Base-by-base conservation (phyloP, 2,113 vertebrate species). In the Melospiza melodia region DNA sequence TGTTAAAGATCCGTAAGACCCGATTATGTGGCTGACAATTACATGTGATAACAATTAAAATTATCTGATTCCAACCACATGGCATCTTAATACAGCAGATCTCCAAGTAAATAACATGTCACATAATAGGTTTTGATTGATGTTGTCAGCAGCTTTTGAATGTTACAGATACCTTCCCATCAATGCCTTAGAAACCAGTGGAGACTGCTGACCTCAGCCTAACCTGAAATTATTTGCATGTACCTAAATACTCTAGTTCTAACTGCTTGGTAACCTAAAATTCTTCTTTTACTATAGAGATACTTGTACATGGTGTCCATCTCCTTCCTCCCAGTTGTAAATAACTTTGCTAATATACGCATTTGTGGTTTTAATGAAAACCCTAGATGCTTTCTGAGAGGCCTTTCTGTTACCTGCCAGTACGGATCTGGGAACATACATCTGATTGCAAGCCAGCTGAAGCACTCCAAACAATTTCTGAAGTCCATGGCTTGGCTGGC, bases 41-140 rank as follows among this genome's bases (percentile, higher is more conserved):
- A 87, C 96, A 93, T 96, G 83, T 92, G 95, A 97, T 95, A 96
- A 95, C 94, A 97, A 97, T 95, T 96, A 97, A 95, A 95, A 97
- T 96, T 21, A 90, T 93, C 93, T 89, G 90, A 97, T 97, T 94
- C 93, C 91, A 97, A 90, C 92, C 95, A 95, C 92, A 96, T 84
- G 96, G 95, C 90, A 97, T 95, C 87, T 94, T 93, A 93, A 95
- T 89, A 75, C 73, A 93, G 46, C 90, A 94, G 90, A 97, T 90
- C 85, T 61, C 72, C 81, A 89, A 94, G 91, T 67, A 82, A 96
- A 95, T 93, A 93, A 67, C 2, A 1, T 73, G 63, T 96, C 94
- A 90, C 46, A 51, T 57, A 95, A 65, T 88, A 80, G 35, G 75
- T 94, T 96, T 95, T 96, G 95, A 96, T 91, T 86, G 94, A 96